Base-by-base conservation (phyloP, 2,888 invertebrate genomes). In the Cactoblastis cactorum region DNA sequence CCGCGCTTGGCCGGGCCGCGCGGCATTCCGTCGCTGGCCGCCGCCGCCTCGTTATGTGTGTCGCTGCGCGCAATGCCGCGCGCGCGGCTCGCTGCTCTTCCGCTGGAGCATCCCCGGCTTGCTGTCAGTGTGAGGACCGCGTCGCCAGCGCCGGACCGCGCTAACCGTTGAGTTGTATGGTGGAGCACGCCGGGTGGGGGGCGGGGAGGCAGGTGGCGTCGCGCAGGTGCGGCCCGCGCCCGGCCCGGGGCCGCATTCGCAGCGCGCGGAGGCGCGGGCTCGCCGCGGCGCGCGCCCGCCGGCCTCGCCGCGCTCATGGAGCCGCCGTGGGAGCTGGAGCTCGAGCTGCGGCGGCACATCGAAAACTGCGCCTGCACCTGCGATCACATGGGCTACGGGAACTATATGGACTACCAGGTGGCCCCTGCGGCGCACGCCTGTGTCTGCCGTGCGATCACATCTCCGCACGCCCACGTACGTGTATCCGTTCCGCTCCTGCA, bases 331-430 rank as follows among this genome's bases (percentile, higher is more conserved):
- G 93, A 93, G 78, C 90, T 95, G 72, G 95, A 96, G 84, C 92
- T 95, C 78, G 96, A 96, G 90, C 92, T 96, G 84, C 92, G 95
- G 80, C 93, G 94, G 83, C 96, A 96, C 91, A 96, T 96, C 82
- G 95, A 95, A 86, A 94, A 93, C 81, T 96, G 96, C 90, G 94
- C 95, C 68, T 96, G 96, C 90, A 94, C 95, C 71, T 96, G 96
- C 92, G 95, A 96, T 91, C 96, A 96, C 91, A 95, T 96, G 95
- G 96, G 96, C 79, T 96, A 95, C 91, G 96, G 96, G 71, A 96
- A 96, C 91, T 96, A 94, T 83, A 94, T 95, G 93, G 96, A 96
- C 91, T 96, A 96, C 90, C 95, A 95, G 93, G 95, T 95, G 84
- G 81, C 85, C 67, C 83, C 87, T 69, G 80, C 79, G 61, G 84